phyloP scores from a whole-genome alignment of 2,888 invertebrate species.

The Coremacera marginata region DNA sequence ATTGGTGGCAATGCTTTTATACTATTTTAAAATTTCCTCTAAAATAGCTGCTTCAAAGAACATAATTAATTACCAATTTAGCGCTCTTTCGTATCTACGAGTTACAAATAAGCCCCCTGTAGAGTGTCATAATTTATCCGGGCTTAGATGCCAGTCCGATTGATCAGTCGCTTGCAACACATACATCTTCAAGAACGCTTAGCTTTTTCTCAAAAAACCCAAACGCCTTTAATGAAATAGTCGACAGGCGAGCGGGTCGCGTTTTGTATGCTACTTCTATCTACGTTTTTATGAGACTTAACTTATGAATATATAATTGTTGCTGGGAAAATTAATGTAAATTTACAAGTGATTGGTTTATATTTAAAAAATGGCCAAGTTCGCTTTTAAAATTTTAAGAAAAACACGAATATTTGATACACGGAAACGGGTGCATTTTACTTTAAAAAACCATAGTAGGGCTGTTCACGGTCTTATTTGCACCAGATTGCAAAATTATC shows the following conservation, averaged over 20 bases:
- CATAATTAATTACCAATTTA: neutral
- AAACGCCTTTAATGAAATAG: neutral
- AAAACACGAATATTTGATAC: too few relatives aligned
- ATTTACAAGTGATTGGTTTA: too few relatives aligned
- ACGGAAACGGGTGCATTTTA: too few relatives aligned
- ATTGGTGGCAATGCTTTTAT: neutral
- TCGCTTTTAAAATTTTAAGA: too few relatives aligned
- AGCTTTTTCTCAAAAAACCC: neutral
- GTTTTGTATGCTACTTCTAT: neutral
- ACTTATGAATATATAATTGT: conserved; percentile 23
- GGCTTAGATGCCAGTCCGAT: neutral
- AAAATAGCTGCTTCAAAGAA: neutral
- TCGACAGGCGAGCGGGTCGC: neutral
- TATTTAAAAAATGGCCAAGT: too few relatives aligned
- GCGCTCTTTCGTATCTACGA: neutral
- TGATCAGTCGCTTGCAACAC: neutral
- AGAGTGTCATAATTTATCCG: neutral
- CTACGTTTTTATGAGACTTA: neutral
- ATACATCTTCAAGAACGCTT: neutral
- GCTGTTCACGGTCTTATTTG: too few relatives aligned
- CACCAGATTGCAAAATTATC: too few relatives aligned
- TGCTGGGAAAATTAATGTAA: neutral
- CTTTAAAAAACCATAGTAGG: too few relatives aligned
- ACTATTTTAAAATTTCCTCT: neutral
- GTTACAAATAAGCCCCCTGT: neutral